Evolutionary conservation across 2,797 vertebrate genomes (phyloP), one percentile per base, ranked within the genome.

Genomic region (Danionella dracula): DNA sequence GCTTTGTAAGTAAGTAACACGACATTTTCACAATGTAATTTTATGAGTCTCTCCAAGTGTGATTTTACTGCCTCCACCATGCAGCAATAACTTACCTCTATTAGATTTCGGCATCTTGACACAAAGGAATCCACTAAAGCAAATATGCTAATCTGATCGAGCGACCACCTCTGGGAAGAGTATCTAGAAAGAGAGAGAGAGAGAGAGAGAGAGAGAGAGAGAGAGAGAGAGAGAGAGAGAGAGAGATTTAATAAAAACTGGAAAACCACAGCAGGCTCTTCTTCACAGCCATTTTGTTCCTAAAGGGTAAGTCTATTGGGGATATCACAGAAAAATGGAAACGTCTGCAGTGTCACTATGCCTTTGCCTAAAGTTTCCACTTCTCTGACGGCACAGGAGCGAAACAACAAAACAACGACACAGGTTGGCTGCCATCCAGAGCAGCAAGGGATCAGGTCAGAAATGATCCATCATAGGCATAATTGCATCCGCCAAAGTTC

Each of bases 101-200:
- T 81, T n/a, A 96, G 85, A 42, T 93, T 90, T 80, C 81, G 90
- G 79, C 93, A 93, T 60, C 92, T 89, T 57, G 91, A 89, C 59
- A 94, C 82, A 23, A 91, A 93, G 8, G 88, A 86, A 37, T 95
- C 92, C 20, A 92, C 79, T 66, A 90, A 81, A 41, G 89, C 88
- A 34, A 95, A 94, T 72, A 94, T 89, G 21, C 73, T 89, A 29
- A 80, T 88, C 70, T 91, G 79, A 71, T 93, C 89, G 23, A 94
- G 74, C 35, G 83, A 75, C 92, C 92, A 94, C 56, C 77, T 81
- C 51, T 74, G 82, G 8, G 19, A 49, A 21, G 90, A 92, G 72
- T 78, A 78, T 71, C 93, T 95, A 78, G 72, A 40, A 46, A 41
- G 9, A 66, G 10, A 57, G 50, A 35, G 27, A 41, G 20, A 23